Evolutionary conservation across 2,888 invertebrate species (phyloP).

Genomic region (Mylabris sibirica): DNA sequence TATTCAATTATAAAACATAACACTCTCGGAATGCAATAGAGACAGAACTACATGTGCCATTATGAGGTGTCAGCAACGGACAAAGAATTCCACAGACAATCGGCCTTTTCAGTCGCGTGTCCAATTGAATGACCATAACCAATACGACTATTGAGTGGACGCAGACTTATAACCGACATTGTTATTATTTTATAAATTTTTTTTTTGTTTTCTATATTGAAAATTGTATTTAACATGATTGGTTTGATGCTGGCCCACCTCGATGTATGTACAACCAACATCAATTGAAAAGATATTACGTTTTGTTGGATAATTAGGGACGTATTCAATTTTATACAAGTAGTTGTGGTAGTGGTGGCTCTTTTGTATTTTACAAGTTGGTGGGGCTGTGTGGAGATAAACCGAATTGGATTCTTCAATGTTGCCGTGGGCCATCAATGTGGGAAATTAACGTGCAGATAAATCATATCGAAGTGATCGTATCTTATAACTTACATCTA

Average conservation of each 20-base stretch:
- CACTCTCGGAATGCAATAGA: conserved; percentile 36
- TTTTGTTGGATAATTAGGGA: conserved; percentile 29
- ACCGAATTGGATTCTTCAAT: conserved; percentile 14
- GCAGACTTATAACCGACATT: conserved; percentile 25
- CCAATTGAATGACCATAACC: conserved; percentile 48
- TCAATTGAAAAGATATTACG: conserved; percentile 22
- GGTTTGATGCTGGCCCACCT: conserved; percentile 28
- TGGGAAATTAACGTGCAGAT: conserved; percentile 54
- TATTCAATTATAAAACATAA: conserved; percentile 35
- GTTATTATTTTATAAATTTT: conserved; percentile 31
- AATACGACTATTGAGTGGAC: conserved; percentile 38
- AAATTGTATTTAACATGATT: conserved; percentile 25
- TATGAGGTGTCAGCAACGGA: conserved; percentile 36
- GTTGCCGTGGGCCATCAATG: conserved; percentile 51
- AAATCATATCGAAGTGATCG: conserved; percentile 53
- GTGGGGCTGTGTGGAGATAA: neutral
- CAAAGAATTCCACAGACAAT: conserved; percentile 37
- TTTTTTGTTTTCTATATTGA: neutral
- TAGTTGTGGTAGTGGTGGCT: neutral
- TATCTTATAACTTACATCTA: conserved; percentile 48
- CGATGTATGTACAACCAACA: conserved; percentile 18
- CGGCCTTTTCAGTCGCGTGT: conserved; percentile 45
- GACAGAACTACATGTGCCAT: conserved; percentile 36
- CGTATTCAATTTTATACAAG: conserved; percentile 26
- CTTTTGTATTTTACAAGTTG: neutral